Percentiles rank a stretch among this genome's conserved stretches.
phyloP scores from a whole-genome alignment of 2,888 invertebrate species.

The Melanotus villosus region DNA sequence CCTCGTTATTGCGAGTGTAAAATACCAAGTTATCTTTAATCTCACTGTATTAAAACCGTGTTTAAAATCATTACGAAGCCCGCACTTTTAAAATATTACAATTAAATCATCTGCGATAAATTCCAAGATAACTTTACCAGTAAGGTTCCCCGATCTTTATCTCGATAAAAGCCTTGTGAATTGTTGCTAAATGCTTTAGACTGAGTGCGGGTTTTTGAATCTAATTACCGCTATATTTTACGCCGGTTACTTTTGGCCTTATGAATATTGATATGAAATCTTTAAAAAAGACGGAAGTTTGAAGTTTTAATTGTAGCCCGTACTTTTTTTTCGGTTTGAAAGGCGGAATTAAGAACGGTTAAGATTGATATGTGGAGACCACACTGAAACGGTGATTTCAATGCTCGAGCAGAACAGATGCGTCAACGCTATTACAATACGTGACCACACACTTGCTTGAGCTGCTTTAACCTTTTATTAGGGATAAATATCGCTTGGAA shows the following conservation, averaged over 20 bases:
- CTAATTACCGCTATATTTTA: slow-evolving; percentile 7
- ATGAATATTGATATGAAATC: not conserved
- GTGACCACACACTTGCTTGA: slow-evolving; percentile 8
- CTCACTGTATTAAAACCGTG: slow-evolving; percentile 2
- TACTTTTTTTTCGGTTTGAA: not conserved
- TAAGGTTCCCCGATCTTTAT: not conserved
- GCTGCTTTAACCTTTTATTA: slow-evolving; percentile 58
- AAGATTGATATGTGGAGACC: not conserved
- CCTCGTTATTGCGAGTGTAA: not conserved
- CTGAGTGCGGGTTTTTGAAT: not conserved
- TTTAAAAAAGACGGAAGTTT: not conserved
- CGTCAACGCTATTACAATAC: not conserved
- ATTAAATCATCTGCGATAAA: slow-evolving; percentile 6
- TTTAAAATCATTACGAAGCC: slow-evolving; percentile 7
- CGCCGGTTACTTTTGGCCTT: too few species aligned
- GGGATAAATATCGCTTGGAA: slow-evolving; percentile 62
- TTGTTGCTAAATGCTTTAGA: not conserved
- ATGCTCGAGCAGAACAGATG: not conserved
- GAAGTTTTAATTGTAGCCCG: not conserved
- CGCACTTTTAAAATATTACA: slow-evolving; percentile 15
- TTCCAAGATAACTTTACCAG: not conserved
- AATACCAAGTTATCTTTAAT: not conserved
- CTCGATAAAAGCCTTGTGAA: not conserved
- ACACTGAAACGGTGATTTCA: slow-evolving; percentile 2
- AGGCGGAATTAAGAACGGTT: not conserved